phyloP scores from a whole-genome alignment of 1,140 invertebrate genomes.

The Hyposmocoma kahamanoa region DNA sequence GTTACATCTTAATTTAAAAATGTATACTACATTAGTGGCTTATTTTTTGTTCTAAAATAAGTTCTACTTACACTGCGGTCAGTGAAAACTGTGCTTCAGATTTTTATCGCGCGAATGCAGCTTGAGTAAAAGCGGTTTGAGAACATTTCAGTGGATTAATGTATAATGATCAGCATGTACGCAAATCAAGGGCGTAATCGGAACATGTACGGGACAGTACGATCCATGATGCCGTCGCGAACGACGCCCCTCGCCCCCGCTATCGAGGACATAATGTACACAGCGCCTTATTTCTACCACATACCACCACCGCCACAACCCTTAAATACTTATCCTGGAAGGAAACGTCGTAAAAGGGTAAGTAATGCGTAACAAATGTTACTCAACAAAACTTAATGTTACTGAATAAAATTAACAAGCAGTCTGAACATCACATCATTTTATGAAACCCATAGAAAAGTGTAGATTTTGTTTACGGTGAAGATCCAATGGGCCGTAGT shows the following conservation, averaged over 20 bases:
- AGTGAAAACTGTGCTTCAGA: constrained; percentile 14
- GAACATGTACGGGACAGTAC: constrained; percentile 58
- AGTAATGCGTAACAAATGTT: too few relatives aligned
- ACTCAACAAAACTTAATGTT: too few relatives aligned
- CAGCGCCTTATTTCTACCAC: constrained; percentile 60
- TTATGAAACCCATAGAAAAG: too few relatives aligned
- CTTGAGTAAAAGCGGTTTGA: too few relatives aligned
- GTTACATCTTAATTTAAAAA: constrained; percentile 17
- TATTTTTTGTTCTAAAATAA: constrained; percentile 65
- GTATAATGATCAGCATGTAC: constrained; percentile 54
- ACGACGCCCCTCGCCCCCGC: constrained; percentile 34
- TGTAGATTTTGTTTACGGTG: too few relatives aligned
- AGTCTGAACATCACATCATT: too few relatives aligned
- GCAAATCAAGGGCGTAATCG: constrained; percentile 39
- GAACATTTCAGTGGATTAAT: constrained; percentile 32
- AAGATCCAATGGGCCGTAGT: too few relatives aligned
- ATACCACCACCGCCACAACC: constrained; percentile 54
- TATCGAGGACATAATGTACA: constrained; percentile 47
- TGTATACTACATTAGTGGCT: constrained; percentile 39
- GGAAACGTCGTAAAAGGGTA: constrained; percentile 60
- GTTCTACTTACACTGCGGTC: constrained; percentile 35
- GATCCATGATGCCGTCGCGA: constrained; percentile 47
- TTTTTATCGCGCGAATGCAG: constrained; percentile 32
- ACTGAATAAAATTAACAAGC: too few relatives aligned
- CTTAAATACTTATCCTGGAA: constrained; percentile 59